A percentile compares a stretch with the other conserved stretches of the same genome.
Evolutionary conservation across 2,113 vertebrate genomes (phyloP).

Genomic region (Periophthalmus modestus): DNA sequence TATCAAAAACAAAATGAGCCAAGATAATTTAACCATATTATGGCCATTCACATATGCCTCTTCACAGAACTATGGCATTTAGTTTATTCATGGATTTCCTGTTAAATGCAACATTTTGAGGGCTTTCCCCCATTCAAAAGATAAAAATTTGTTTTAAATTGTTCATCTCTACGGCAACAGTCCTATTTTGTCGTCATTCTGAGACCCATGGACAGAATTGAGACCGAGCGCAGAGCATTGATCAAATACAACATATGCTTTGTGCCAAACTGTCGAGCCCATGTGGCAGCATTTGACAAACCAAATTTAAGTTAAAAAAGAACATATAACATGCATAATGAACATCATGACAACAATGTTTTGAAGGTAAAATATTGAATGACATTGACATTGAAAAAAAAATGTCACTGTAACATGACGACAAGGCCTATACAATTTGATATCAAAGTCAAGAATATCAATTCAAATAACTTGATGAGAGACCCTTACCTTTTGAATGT

Average conservation of each 20-base stretch:
- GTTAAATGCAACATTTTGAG: too few relatives aligned
- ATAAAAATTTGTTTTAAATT: too few relatives aligned
- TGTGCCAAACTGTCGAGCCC: not conserved
- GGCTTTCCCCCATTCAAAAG: too few relatives aligned
- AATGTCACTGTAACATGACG: not conserved
- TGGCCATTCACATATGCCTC: not conserved
- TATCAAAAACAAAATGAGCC: not conserved
- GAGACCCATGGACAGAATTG: not conserved
- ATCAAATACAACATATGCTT: not conserved
- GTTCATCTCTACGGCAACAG: too few relatives aligned
- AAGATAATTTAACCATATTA: not conserved
- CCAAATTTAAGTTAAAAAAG: not conserved
- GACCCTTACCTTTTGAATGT: slow-evolving; percentile 56
- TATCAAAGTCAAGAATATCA: not conserved
- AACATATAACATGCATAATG: not conserved
- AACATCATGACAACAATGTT: not conserved
- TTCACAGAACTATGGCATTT: not conserved
- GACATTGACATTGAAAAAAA: not conserved
- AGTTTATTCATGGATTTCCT: too few relatives aligned
- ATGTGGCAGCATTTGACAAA: too few relatives aligned
- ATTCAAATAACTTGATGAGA: not conserved
- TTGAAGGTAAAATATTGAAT: not conserved
- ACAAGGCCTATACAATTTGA: not conserved
- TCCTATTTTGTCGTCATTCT: too few relatives aligned
- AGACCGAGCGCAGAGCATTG: not conserved